A percentile compares a stretch with the other conserved stretches of the same genome.
Conservation (phyloP, 2,113 vertebrate genomes). For the Pandion haliaetus region DNA sequence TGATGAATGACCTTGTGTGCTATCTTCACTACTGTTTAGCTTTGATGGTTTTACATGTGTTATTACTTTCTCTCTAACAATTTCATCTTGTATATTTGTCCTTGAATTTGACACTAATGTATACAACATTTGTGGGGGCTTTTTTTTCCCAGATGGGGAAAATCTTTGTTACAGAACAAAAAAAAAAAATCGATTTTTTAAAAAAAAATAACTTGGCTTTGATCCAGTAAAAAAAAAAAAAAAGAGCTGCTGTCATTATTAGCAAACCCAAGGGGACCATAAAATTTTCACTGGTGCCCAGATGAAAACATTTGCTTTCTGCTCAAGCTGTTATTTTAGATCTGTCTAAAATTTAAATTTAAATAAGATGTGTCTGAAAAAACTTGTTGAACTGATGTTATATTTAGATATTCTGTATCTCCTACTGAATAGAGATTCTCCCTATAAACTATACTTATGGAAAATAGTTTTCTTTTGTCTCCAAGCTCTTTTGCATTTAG, state of each 20-base stretch:
- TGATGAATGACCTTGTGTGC: not conserved
- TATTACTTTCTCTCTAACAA: slow-evolving; percentile 33
- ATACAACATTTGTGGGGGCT: not conserved
- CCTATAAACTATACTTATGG: not conserved
- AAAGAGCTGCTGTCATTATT: slow-evolving; percentile 25
- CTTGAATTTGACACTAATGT: slow-evolving; percentile 53
- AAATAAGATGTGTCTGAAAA: slow-evolving; percentile 26
- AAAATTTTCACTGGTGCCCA: slow-evolving; percentile 48
- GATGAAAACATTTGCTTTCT: slow-evolving; percentile 16
- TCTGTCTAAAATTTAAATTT: slow-evolving; percentile 23
- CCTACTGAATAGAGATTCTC: not conserved
- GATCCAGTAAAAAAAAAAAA: slow-evolving; percentile 40
- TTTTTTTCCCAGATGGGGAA: slow-evolving; percentile 21
- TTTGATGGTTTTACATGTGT: slow-evolving; percentile 14
- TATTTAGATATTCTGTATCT: slow-evolving; percentile 31
- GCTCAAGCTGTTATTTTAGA: not conserved
- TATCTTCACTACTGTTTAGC: not conserved
- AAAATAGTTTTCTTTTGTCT: not conserved
- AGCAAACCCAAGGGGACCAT: slow-evolving; percentile 48
- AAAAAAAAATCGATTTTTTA: not conserved
- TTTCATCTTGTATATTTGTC: not conserved
- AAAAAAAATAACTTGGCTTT: slow-evolving; percentile 52
- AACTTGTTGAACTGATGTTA: slow-evolving; percentile 10
- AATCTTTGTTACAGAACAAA: slow-evolving; percentile 1
- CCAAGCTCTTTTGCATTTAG: slow-evolving; percentile 23